Evolutionary conservation across 2,797 vertebrate species (phyloP).

Genomic region (Telmatherina bonti): DNA sequence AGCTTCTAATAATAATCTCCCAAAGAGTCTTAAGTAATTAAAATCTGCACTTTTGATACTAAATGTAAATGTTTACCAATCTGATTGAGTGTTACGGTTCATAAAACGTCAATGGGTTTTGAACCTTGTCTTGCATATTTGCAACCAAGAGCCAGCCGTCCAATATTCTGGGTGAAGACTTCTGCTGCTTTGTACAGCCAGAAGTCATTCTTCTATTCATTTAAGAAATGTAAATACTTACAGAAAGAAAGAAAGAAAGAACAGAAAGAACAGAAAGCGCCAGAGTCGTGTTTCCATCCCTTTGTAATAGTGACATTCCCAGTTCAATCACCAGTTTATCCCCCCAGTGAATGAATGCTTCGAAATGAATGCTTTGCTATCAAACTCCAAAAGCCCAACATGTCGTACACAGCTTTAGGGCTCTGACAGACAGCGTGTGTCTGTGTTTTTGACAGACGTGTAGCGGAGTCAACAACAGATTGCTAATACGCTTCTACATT

Average conservation of each 20-base stretch:
- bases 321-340: constrained; percentile 71
- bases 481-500: constrained; percentile 64
- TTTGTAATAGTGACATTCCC: constrained; percentile 49
- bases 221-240: constrained; percentile 14
- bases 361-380: constrained; percentile 31
- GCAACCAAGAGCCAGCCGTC: constrained; percentile 11
- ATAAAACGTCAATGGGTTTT: neutral
- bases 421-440: constrained; percentile 44
- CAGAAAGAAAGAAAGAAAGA: neutral
- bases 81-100: neutral
- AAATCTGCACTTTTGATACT: neutral
- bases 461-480: constrained; percentile 64
- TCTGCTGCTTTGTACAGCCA: neutral
- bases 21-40: too few species aligned
- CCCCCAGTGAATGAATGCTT: constrained; percentile 51
- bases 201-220: constrained; percentile 2
- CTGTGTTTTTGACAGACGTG: constrained; percentile 66
- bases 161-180: neutral
- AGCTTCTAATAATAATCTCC: neutral
- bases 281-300: constrained; percentile 23
- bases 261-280: constrained; percentile 18
- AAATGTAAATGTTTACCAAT: neutral
- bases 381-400: constrained; percentile 47
- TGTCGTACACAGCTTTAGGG: constrained; percentile 43
- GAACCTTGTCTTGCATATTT: constrained; percentile 4